Percentiles rank a stretch among this genome's conserved stretches.
Conservation (phyloP, 2,113 vertebrate species). For the Sylvietta virens region DNA sequence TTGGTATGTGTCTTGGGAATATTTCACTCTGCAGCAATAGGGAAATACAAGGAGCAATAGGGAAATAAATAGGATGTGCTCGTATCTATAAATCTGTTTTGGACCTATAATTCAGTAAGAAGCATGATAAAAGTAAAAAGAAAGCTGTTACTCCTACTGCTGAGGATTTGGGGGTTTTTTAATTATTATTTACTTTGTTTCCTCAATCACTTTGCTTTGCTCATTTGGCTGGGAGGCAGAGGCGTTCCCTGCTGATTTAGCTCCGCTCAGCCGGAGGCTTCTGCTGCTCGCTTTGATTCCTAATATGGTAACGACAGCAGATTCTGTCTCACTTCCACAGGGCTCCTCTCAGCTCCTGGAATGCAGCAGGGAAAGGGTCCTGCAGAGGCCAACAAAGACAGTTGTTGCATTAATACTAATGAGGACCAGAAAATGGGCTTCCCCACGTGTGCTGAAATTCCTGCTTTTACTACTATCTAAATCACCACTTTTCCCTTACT, state of each 20-base stretch:
- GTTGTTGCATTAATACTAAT: constrained; percentile 53
- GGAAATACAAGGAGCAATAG: neutral
- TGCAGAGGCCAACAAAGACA: constrained; percentile 63
- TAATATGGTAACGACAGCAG: constrained; percentile 74
- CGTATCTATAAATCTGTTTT: constrained; percentile 22
- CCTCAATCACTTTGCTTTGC: constrained; percentile 62
- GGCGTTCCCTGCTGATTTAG: constrained; percentile 73
- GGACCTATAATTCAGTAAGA: constrained; percentile 1
- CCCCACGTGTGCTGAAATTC: neutral
- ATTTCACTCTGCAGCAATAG: constrained; percentile 3
- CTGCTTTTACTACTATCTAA: neutral
- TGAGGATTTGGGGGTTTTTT: neutral
- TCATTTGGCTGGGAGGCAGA: constrained; percentile 71
- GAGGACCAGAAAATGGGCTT: constrained; percentile 25
- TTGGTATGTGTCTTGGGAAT: neutral
- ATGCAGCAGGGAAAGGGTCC: constrained; percentile 62
- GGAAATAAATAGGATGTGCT: neutral
- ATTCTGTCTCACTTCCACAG: constrained; percentile 67
- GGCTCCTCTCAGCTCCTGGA: constrained; percentile 68
- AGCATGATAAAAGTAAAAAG: neutral
- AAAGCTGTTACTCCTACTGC: constrained; percentile 8
- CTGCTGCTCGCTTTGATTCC: constrained; percentile 69
- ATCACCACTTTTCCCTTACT: neutral
- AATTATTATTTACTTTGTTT: constrained; percentile 68
- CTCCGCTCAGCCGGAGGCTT: constrained; percentile 42